Percentiles rank a stretch among this genome's conserved stretches.
Conservation (phyloP, 1,140 invertebrate genomes). For the Panulirus ornatus region DNA sequence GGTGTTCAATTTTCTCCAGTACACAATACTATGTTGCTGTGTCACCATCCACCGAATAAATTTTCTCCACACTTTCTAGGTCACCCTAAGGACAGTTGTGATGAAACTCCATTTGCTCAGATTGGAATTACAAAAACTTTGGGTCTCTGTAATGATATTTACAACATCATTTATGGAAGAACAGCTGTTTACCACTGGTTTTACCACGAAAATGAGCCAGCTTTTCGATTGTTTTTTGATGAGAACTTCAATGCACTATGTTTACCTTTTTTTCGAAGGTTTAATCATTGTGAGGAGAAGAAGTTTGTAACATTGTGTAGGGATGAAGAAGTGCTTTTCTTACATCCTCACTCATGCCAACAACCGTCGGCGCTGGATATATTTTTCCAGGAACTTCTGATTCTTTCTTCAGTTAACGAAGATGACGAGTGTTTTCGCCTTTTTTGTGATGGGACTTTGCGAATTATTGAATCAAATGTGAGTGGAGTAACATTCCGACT, state of each 20-base stretch:
- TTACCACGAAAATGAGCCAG: neutral
- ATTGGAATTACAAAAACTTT: neutral
- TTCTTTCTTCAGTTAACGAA: slow-evolving; percentile 2
- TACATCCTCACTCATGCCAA: neutral
- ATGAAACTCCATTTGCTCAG: neutral
- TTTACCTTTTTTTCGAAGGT: slow-evolving; percentile 40
- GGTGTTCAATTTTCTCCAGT: neutral
- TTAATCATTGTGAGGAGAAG: slow-evolving; percentile 46
- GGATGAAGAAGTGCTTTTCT: slow-evolving; percentile 8
- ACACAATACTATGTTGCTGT: neutral
- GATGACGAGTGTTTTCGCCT: slow-evolving; percentile 29
- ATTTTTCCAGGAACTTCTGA: neutral
- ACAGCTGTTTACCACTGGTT: neutral
- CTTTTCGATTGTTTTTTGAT: neutral
- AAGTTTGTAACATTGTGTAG: slow-evolving; percentile 36
- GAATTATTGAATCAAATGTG: slow-evolving; percentile 22
- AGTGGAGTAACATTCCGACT: slow-evolving; percentile 14
- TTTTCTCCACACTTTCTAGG: slow-evolving; percentile 4
- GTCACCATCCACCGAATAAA: slow-evolving; percentile 36
- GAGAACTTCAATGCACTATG: slow-evolving; percentile 18
- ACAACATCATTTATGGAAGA: neutral
- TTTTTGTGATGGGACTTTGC: slow-evolving; percentile 12
- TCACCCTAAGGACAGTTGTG: neutral
- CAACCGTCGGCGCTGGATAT: neutral
- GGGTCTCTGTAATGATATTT: neutral